Base-by-base conservation (phyloP, 1,140 invertebrate species). In the Rhagoletis zephyria region DNA sequence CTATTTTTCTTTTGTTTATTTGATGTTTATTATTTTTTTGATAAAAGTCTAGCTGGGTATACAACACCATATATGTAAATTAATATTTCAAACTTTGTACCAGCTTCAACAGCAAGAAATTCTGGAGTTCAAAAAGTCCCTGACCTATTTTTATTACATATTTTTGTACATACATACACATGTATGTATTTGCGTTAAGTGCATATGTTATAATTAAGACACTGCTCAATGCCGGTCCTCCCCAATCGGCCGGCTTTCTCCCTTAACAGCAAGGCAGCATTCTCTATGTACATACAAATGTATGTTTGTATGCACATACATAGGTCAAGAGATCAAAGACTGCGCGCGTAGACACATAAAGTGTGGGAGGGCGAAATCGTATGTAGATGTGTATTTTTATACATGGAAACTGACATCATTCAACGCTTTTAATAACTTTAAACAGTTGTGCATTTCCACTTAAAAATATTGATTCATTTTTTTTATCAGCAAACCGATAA, bases 401-500 rank as follows among this genome's bases (percentile, higher is more conserved):
- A 74, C 67, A 40, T 30, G 10, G 42, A 16, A 40, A 70, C 42
- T 10, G 14, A 70, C 42, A 42, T 3, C 65, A 16, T 74, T 74
- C 67, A 45, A 45, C 40, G 16, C 16, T 45, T 45, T 48, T 67
- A 30, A 67, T 40, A 42, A 74, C 12, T n/a, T 12, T 42, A 42
- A 48, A 30, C 0, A 30, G 14, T 6, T n/a, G 4, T 42, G 12
- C 10, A 7, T 48, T 74, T 74, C 16, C 67, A 74, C 42, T 74
- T n/a, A 74, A 74, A 45, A 74, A 74, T 10, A 74, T 74, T 74
- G 67, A 74, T 45, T 74, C 67, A 74, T 45, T 45, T 12, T 70
- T 70, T 70, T 12, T 70, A 19, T 70, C 65, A 12, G 64, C 6
- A 56, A 10, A 56, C 5, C 51, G 7, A 10, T 0, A 19, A 42